A percentile compares a stretch with the other conserved stretches of the same genome.
Evolutionary conservation across 2,888 invertebrate genomes (phyloP).

Genomic region (Strigamia transsilvanica): DNA sequence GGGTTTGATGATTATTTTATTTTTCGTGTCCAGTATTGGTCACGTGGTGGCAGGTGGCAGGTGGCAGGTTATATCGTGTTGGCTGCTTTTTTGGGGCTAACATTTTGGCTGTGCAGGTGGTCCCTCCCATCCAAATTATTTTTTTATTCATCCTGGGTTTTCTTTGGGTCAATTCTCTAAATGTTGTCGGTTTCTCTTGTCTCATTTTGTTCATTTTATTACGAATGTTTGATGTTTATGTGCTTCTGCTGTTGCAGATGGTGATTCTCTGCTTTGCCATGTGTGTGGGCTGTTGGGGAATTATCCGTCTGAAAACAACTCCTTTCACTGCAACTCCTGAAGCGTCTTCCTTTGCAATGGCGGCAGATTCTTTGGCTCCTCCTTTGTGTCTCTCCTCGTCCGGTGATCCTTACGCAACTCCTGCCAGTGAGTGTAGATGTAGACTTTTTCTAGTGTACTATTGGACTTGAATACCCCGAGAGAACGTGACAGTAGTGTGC

Average conservation of each 20-base stretch:
- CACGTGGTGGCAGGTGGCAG: conserved; percentile 10
- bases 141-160: not conserved
- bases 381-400: conserved; percentile 33
- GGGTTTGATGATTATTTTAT: conserved; percentile 14
- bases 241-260: conserved; percentile 50
- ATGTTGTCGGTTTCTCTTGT: not conserved
- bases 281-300: conserved; percentile 36
- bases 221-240: conserved; percentile 27
- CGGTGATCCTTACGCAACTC: conserved; percentile 31
- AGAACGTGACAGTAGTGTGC: no score
- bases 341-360: conserved; percentile 16
- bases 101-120: conserved; percentile 14
- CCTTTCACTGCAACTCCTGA: conserved; percentile 27
- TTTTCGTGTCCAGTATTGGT: not conserved
- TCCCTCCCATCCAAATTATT: not conserved
- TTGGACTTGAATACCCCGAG: no score
- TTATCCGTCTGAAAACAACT: not conserved
- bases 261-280: conserved; percentile 43
- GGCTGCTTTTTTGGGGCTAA: not conserved
- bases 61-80: not conserved
- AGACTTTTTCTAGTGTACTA: not conserved
- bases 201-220: conserved; percentile 14
- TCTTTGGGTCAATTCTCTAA: not conserved
- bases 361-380: conserved; percentile 36
- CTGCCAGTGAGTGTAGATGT: conserved; percentile 36